These are phyloP conservation scores for Chaenodraco wilsoni DNA, from an alignment of 2,797 vertebrate species.

Conservation along the genomic window DNA sequence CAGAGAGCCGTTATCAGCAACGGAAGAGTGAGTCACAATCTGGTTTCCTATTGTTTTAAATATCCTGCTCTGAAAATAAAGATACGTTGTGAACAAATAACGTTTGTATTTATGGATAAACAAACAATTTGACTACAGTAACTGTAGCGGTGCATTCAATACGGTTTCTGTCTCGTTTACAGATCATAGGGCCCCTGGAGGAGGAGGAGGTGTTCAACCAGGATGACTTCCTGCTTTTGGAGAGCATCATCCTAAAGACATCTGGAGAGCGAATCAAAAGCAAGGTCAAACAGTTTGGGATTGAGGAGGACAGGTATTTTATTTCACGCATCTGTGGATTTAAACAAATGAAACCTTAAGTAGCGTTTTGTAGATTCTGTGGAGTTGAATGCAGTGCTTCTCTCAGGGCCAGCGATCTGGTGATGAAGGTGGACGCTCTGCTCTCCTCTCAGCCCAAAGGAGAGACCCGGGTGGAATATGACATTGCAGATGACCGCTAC, in stretches of 20 bases:
- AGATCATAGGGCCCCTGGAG: constrained; percentile 95
- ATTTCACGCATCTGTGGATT: not conserved
- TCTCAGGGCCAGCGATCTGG: constrained; percentile 93
- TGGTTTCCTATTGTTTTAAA: not conserved
- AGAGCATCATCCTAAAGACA: constrained; percentile 95
- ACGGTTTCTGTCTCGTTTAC: constrained; percentile 18
- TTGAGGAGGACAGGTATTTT: constrained; percentile 93
- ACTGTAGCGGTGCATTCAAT: not conserved
- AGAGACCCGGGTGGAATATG: constrained; percentile 92
- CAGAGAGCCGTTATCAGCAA: constrained; percentile 96
- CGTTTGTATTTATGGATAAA: not conserved
- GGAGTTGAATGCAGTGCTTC: constrained; percentile 10
- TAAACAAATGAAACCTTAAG: too few species aligned
- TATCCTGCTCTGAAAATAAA: not conserved
- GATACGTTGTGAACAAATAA: not conserved
- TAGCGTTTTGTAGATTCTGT: not conserved
- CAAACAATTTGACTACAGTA: not conserved
- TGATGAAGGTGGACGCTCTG: constrained; percentile 98
- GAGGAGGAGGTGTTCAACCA: constrained; percentile 95
- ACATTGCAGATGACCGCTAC: constrained; percentile 91
- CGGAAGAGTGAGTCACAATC: constrained; percentile 88
- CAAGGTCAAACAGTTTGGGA: constrained; percentile 91
- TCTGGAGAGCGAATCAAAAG: constrained; percentile 96
- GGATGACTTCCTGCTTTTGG: constrained; percentile 96
- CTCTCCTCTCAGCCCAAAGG: constrained; percentile 96